phyloP scores from a whole-genome alignment of 2,113 vertebrate species.

The Triplophysa rosa region DNA sequence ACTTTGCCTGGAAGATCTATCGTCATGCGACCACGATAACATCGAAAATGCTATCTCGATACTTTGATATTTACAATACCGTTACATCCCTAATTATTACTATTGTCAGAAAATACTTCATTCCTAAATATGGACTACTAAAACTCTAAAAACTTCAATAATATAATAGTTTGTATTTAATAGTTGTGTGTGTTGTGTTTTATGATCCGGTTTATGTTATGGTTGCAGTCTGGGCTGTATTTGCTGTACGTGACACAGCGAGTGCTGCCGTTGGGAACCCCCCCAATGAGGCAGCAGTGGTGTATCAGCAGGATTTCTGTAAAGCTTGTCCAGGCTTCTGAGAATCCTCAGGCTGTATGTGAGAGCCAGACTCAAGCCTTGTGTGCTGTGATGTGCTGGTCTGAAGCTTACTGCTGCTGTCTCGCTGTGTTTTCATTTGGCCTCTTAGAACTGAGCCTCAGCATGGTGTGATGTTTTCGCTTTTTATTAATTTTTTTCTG shows the following conservation, averaged over 20 bases:
- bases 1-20: no score
- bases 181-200: conserved; percentile 50
- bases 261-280: conserved; percentile 63
- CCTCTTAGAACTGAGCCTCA: conserved; percentile 47
- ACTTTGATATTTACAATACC: no score
- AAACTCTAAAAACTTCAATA: no score
- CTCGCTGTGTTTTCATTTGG: conserved; percentile 44
- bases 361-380: conserved; percentile 24
- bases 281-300: conserved; percentile 36
- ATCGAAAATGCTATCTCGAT: no score
- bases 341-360: conserved; percentile 41
- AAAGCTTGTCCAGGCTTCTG: conserved; percentile 22
- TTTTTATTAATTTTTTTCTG: conserved; percentile 33
- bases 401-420: conserved; percentile 54
- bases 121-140: no score
- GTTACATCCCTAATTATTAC: no score
- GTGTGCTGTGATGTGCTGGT: conserved; percentile 38
- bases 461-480: conserved; percentile 59
- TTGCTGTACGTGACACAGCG: conserved; percentile 76
- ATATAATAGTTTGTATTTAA: no score
- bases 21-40: no score
- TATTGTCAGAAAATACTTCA: no score
- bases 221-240: conserved; percentile 77
- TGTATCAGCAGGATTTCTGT: conserved; percentile 28
- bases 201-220: conserved; percentile 67